These are phyloP conservation scores for Sparus aurata DNA, from an alignment of 2,797 vertebrate genomes.

Conservation along the genomic window DNA sequence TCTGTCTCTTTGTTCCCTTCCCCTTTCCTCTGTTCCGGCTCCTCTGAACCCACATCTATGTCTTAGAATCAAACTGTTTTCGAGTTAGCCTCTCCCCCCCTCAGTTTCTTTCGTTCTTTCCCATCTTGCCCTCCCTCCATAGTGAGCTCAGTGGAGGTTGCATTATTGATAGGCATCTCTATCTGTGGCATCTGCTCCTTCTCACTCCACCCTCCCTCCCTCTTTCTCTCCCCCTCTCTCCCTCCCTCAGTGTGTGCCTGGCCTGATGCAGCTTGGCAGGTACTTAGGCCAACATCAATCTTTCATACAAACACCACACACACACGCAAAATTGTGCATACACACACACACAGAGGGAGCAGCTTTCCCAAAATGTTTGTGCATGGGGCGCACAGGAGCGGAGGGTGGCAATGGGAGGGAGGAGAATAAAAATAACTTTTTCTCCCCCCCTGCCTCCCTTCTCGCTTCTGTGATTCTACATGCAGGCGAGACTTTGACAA, in stretches of 20 bases:
- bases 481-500: conserved; percentile 58
- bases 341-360: conserved; percentile 33
- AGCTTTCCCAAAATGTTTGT: conserved; percentile 73
- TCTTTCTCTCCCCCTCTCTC: conserved; percentile 22
- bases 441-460: conserved; percentile 35
- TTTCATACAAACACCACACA: conserved; percentile 79
- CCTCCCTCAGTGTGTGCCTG: conserved; percentile 67
- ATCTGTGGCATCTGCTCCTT: conserved; percentile 83
- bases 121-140: conserved; percentile 48
- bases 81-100: conserved; percentile 15
- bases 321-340: conserved; percentile 46
- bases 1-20: not conserved
- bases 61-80: conserved; percentile 24
- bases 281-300: conserved; percentile 88
- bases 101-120: conserved; percentile 31
- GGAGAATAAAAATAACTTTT: conserved; percentile 75
- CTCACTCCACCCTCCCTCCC: conserved; percentile 30
- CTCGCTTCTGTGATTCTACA: conserved; percentile 44
- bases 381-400: conserved; percentile 41
- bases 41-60: conserved; percentile 3
- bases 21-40: not conserved
- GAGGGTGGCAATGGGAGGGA: conserved; percentile 44
- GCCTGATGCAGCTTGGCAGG: conserved; percentile 86
- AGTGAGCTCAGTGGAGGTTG: conserved; percentile 72
- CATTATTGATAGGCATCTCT: conserved; percentile 88